Percentiles rank a stretch among this genome's conserved stretches.
These are phyloP conservation scores for Cuculus canorus DNA, from an alignment of 2,797 vertebrate genomes.

Conservation along the genomic window DNA sequence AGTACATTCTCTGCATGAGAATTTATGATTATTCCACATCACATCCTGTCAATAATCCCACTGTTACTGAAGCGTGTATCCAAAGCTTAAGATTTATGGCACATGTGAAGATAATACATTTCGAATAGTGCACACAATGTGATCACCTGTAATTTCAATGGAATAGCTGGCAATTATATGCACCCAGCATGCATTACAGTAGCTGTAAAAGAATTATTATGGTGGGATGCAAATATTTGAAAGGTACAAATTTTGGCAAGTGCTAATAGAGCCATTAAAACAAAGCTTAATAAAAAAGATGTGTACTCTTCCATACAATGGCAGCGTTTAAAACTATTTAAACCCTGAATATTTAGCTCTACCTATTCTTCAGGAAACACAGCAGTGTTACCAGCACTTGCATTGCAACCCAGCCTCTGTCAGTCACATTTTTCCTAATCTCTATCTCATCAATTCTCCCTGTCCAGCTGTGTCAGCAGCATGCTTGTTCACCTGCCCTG, in stretches of 20 bases:
- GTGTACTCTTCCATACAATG: not conserved
- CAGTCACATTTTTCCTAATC: not conserved
- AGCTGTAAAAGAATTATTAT: not conserved
- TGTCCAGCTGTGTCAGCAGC: not conserved
- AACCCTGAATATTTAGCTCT: not conserved
- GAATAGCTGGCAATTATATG: not conserved
- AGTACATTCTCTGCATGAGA: not conserved
- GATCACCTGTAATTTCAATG: not conserved
- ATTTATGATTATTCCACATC: not conserved
- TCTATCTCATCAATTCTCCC: not conserved
- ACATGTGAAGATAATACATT: not conserved
- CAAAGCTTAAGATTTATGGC: not conserved
- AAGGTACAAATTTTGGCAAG: constrained; percentile 1
- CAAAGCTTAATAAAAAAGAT: not conserved
- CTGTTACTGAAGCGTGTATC: not conserved
- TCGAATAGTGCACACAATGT: not conserved
- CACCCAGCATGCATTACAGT: not conserved
- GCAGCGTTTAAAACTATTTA: not conserved
- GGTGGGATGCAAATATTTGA: not conserved
- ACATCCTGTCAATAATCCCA: not conserved
- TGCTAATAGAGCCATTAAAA: not conserved
- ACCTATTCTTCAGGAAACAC: not conserved
- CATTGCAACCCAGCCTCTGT: not conserved
- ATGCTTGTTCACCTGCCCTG: not conserved
- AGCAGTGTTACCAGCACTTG: not conserved